Evolutionary conservation across 1,140 invertebrate genomes (phyloP), one percentile per base, ranked within the genome.

Genomic region (Drosophila sturtevanti): DNA sequence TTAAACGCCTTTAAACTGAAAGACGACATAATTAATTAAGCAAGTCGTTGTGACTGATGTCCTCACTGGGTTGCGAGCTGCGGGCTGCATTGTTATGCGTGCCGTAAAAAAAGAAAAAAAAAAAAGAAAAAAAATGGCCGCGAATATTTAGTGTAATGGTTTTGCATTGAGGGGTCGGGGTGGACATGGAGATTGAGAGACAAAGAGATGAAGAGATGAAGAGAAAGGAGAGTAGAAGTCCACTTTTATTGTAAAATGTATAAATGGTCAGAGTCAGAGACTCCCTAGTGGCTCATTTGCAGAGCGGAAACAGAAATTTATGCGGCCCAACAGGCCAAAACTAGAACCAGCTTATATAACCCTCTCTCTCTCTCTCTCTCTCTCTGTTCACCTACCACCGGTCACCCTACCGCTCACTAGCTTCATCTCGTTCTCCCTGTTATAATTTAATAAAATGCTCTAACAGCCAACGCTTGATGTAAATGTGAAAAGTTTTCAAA

Each of bases 21-120:
- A 89, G 79, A 80, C 84, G 84, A 89, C 85, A 89, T 89, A 89
- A 89, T 89, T 89, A 89, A 89, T 89, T 89, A 89, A 89, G 84
- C 77, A 80, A 77, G 77, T 76, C 73, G 66, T 73, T 77, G 75
- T 87, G 82, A 87, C 82, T 87, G 82, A 87, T 87, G 84, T 82
- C 70, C 79, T 58, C 66, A 67, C 65, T 37, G 71, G 68, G 74
- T 63, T 37, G 71, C 31, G 59, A 52, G 59, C 62, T 56, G 67
- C 68, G 63, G 52, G 51, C 41, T 34, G 55, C 82, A 89, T 87
- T 87, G 79, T 82, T 82, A 87, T 87, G 82, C 82, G 84, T 84
- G 79, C 48, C 76, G 76, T 72, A 48, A 48, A 6, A 48, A 21
- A 48, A 48, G 21, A 48, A 48, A 18, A 44, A 44, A 44, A n/a